Evolutionary conservation across 1,140 invertebrate species (phyloP), one percentile per base, ranked within the genome.

Genomic region (Meloidogyne exigua): DNA sequence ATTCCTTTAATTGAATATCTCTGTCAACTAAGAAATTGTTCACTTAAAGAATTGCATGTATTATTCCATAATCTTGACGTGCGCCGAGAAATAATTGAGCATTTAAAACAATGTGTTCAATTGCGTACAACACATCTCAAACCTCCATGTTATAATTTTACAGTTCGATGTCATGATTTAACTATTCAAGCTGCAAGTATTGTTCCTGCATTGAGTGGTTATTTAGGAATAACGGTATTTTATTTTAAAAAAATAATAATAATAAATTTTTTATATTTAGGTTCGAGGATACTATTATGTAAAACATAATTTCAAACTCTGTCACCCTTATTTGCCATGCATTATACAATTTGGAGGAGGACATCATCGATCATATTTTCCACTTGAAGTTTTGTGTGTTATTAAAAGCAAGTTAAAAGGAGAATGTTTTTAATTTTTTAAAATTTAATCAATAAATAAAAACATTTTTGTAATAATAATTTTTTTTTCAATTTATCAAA

Each of bases 221-320:
- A 69, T 44, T 25, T 69, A 11, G 68, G 68, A 7, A 69, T 69
- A 21, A 69, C 68, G 7, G 68, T 69, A 13, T n/a, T n/a, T n/a
- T n/a, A n/a, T n/a, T n/a, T n/a, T n/a, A n/a, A n/a, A n/a, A n/a
- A n/a, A n/a, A n/a, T n/a, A n/a, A n/a, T n/a, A n/a, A n/a, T n/a
- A n/a, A n/a, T n/a, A n/a, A n/a, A n/a, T n/a, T n/a, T n/a, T n/a
- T n/a, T n/a, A n/a, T n/a, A n/a, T n/a, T n/a, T n/a, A n/a, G n/a
- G n/a, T n/a, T n/a, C n/a, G n/a, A n/a, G n/a, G n/a, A n/a, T n/a
- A n/a, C n/a, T n/a, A n/a, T n/a, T n/a, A n/a, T n/a, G n/a, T n/a
- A n/a, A n/a, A n/a, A n/a, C n/a, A n/a, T n/a, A n/a, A n/a, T n/a
- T n/a, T n/a, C n/a, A n/a, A n/a, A n/a, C n/a, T n/a, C n/a, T n/a